Base-by-base conservation (phyloP, 1,140 invertebrate genomes). In the Aethina tumida region DNA sequence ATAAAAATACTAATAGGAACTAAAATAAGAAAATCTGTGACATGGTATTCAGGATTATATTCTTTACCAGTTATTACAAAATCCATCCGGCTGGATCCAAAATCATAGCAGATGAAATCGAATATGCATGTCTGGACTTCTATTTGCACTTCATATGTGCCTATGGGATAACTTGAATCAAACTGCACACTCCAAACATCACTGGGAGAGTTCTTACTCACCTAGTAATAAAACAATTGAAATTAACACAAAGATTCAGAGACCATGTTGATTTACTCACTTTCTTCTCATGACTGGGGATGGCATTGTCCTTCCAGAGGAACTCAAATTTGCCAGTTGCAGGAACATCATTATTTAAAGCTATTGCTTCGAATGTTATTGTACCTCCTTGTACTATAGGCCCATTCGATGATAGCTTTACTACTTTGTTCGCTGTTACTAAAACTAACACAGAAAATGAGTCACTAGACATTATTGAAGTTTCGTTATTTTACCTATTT, bases 331-430 rank as follows among this genome's bases (percentile, higher is more conserved):
- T 49, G 18, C 60, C 64, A 7, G 26, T 45, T 7, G 66, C 62
- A 39, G 64, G 54, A 4, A 61, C 65, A 39, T 63, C 42, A 21
- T 56, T 52, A 12, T 62, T 56, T 27, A 60, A 61, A 4, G 81
- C 53, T 43, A 68, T 64, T n/a, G 75, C 77, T 50, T 56, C 70
- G 52, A 81, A 79, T 30, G 69, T 73, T 22, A 81, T 68, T 39
- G 67, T 72, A 6, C 70, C 75, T 19, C 79, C 79, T 28, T 71
- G 55, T n/a, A 81, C 70, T 15, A 71, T 68, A 41, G 75, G 77
- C 12, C 73, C 74, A 65, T 78, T 41, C 28, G 35, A 36, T 5
- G 21, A 14, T 12, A 45, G 8, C 12, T 30, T 35, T 17, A 45
- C 30, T 13, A n/a, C n/a, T n/a, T n/a, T n/a, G n/a, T n/a, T n/a